Evolutionary conservation across 2,888 invertebrate species (phyloP).

Genomic region (Marronus borbonicus): DNA sequence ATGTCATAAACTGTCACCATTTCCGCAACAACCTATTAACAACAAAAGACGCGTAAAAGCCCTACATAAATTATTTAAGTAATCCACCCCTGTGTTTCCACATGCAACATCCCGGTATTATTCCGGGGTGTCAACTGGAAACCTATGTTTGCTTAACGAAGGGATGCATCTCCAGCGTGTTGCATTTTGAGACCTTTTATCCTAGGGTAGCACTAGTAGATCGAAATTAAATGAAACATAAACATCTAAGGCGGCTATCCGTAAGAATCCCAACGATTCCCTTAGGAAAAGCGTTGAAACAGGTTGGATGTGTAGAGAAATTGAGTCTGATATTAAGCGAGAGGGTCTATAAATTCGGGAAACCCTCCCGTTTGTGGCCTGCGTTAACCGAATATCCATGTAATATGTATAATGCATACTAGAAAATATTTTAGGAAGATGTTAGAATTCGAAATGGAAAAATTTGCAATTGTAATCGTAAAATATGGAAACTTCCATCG

Average conservation of each 20-base stretch:
- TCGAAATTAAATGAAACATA: conserved; percentile 47
- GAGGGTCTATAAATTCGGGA: not conserved
- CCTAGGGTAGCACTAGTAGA: conserved; percentile 13
- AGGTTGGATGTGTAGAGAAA: not conserved
- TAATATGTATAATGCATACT: not conserved
- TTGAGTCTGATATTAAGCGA: not conserved
- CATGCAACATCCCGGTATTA: not conserved
- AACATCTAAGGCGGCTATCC: conserved; percentile 31
- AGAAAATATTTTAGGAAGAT: not conserved
- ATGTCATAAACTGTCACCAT: no score
- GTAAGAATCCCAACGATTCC: conserved; percentile 29
- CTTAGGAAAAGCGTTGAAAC: conserved; percentile 3
- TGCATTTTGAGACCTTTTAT: not conserved
- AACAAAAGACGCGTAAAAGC: not conserved
- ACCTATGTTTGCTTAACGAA: conserved; percentile 40
- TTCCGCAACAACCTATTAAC: no score
- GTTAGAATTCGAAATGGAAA: not conserved
- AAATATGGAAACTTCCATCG: not conserved
- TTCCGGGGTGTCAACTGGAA: conserved; percentile 19
- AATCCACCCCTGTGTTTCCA: conserved; percentile 34
- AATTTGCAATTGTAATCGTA: conserved; percentile 19
- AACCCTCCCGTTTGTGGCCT: not conserved
- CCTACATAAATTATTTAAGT: conserved; percentile 23
- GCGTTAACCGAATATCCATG: not conserved
- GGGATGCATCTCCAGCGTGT: conserved; percentile 17